These are phyloP conservation scores for Apamea monoglypha DNA, from an alignment of 2,888 invertebrate genomes.

Conservation along the genomic window DNA sequence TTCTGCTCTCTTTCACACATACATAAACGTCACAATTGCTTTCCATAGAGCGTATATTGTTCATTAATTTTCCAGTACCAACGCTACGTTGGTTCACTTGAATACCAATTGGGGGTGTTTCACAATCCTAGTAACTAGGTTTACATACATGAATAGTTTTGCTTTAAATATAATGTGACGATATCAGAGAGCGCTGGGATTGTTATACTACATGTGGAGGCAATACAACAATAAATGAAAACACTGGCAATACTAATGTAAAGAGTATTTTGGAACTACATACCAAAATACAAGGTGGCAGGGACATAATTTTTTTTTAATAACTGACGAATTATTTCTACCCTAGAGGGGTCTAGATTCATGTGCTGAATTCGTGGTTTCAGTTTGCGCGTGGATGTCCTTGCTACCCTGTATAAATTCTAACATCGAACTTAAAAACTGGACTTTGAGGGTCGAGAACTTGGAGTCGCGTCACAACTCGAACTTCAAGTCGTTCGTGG, in stretches of 20 bases:
- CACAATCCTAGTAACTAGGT: conserved; percentile 6
- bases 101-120: conserved; percentile 29
- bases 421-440: too few species aligned
- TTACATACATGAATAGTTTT: conserved; percentile 24
- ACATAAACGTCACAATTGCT: not conserved
- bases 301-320: too few species aligned
- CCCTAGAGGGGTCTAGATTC: not conserved
- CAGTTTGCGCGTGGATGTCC: too few species aligned
- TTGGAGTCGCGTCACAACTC: too few species aligned
- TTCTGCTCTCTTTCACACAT: not conserved
- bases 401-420: not conserved
- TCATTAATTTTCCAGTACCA: conserved; percentile 2
- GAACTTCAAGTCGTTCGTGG: too few species aligned
- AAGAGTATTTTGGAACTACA: not conserved
- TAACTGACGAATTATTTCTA: too few species aligned
- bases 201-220: not conserved
- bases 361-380: not conserved
- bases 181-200: conserved; percentile 2
- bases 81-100: not conserved
- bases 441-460: too few species aligned
- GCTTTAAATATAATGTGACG: not conserved
- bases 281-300: not conserved
- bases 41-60: not conserved
- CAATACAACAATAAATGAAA: not conserved
- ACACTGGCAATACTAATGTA: not conserved